These are phyloP conservation scores for Drosophila prosaltans DNA, from an alignment of 1,140 invertebrate species.

Conservation along the genomic window DNA sequence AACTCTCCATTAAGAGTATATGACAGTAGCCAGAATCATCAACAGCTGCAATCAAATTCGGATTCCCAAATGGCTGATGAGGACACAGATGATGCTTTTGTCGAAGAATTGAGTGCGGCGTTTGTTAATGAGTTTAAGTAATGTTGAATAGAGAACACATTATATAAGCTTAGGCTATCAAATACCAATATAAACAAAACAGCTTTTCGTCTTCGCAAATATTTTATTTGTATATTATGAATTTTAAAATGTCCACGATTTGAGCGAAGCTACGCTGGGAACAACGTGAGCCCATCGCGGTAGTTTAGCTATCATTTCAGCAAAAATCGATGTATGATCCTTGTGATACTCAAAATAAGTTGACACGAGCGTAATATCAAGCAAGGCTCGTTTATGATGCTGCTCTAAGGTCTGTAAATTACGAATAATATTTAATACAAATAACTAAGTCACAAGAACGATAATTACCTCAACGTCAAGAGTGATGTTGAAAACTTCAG, in stretches of 20 bases:
- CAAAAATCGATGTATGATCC: conserved; percentile 11
- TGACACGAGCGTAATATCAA: neutral
- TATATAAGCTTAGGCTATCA: neutral
- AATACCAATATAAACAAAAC: neutral
- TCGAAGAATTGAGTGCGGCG: conserved; percentile 36
- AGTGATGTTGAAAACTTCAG: neutral
- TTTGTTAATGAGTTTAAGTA: conserved; percentile 50
- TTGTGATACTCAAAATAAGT: conserved; percentile 5
- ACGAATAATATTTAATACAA: no score
- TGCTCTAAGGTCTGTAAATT: neutral
- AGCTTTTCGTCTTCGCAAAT: neutral
- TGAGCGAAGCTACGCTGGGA: neutral
- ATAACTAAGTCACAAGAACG: neutral
- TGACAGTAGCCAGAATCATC: neutral
- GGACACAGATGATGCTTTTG: conserved; percentile 21
- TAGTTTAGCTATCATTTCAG: neutral
- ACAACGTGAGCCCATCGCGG: neutral
- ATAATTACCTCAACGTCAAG: conserved; percentile 2
- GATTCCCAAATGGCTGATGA: conserved; percentile 2
- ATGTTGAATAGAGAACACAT: no score
- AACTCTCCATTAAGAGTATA: neutral
- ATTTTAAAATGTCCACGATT: conserved; percentile 5
- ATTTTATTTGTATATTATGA: neutral
- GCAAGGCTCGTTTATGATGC: neutral
- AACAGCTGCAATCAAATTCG: neutral